Evolutionary conservation across 2,113 vertebrate genomes (phyloP), one percentile per base, ranked within the genome.

Genomic region (Centrocercus urophasianus): DNA sequence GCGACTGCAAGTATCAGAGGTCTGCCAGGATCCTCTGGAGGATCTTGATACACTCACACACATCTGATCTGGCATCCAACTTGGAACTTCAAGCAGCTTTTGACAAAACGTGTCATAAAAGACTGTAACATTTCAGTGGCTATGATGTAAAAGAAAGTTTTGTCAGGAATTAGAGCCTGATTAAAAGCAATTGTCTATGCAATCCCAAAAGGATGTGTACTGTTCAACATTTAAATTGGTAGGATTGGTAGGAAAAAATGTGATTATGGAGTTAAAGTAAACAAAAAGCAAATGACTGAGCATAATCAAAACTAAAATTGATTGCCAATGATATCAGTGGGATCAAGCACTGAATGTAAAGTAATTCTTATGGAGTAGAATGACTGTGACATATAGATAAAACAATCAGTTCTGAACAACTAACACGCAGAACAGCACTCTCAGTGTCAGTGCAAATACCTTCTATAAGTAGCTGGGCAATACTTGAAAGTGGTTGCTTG

Each of bases 21-120:
- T 42, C 43, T 88, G 69, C 69, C 38, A 63, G 56, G 30, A 78
- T 38, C 42, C 21, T 43, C 77, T 40, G 42, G 56, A 57, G 32
- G 48, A 69, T 18, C 1, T 0, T 5, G 34, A 52, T 21, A 11
- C 1, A 6, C 5, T 74, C 34, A 15, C 21, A 17, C 0, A 6
- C 76, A 95, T 25, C n/a, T 65, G 36, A 45, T 15, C 14, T 9
- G 15, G 42, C 83, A 84, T 11, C 25, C 28, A 71, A 7, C 45
- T 5, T 4, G 22, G 78, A 67, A 85, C 24, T 79, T 82, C 34
- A 69, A 20, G 1, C 24, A 66, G 38, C 7, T 78, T 65, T 63
- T 52, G 69, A 63, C 30, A 52, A 83, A 65, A 32, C 5, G 4
- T 32, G 40, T 17, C 61, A 92, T 25, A 25, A 64, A 52, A 89